phyloP scores from a whole-genome alignment of 2,113 vertebrate species.

The Notarius quadriscutis region DNA sequence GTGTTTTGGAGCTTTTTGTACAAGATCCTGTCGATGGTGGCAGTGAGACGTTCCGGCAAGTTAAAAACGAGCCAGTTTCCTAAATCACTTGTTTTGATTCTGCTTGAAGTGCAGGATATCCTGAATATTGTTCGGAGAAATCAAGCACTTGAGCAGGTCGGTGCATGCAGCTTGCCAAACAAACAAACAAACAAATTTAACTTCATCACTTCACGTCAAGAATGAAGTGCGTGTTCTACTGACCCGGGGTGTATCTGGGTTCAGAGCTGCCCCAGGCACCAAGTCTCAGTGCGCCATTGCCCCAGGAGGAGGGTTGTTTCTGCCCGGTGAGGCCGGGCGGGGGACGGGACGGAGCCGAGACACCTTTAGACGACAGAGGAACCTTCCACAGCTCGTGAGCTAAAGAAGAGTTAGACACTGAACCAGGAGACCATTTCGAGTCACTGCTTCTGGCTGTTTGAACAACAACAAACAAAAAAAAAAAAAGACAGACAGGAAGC shows the following conservation, averaged over 20 bases:
- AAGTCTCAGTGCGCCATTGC: slow-evolving; percentile 83
- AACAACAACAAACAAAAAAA: too few species aligned
- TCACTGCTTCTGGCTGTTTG: slow-evolving; percentile 94
- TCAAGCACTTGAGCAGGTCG: too few species aligned
- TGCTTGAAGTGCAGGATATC: too few species aligned
- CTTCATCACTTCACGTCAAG: too few species aligned
- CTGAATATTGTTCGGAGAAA: too few species aligned
- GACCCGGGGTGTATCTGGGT: slow-evolving; percentile 94
- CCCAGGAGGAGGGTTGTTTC: slow-evolving; percentile 93
- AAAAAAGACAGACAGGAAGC: background rate
- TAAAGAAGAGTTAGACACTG: slow-evolving; percentile 95
- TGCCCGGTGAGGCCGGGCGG: slow-evolving; percentile 95
- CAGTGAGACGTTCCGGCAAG: too few species aligned
- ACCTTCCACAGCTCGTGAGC: slow-evolving; percentile 99
- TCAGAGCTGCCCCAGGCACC: slow-evolving; percentile 89
- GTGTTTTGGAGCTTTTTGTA: background rate
- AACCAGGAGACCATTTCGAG: slow-evolving; percentile 98
- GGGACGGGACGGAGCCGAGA: slow-evolving; percentile 93
- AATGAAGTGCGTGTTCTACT: slow-evolving; percentile 51
- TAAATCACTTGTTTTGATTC: too few species aligned
- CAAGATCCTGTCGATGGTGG: too few species aligned
- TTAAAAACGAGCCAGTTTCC: too few species aligned
- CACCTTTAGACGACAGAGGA: slow-evolving; percentile 92
- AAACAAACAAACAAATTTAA: too few species aligned
- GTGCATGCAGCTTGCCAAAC: too few species aligned